Evolutionary conservation across 2,113 vertebrate genomes (phyloP).

Genomic region (Epinephelus fuscoguttatus): DNA sequence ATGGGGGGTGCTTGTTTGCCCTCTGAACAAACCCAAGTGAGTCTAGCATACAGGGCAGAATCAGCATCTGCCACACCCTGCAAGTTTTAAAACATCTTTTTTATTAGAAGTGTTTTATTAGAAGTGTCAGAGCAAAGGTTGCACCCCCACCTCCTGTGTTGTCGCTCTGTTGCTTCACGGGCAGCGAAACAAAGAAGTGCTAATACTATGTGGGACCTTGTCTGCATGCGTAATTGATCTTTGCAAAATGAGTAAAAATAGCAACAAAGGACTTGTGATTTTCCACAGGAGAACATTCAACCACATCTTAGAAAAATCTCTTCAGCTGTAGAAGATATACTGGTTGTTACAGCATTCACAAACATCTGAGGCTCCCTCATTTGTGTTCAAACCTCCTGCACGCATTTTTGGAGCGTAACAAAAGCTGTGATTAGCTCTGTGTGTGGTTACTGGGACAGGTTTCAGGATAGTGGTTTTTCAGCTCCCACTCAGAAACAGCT

Average conservation of each 20-base stretch:
- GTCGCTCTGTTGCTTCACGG: neutral
- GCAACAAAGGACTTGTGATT: neutral
- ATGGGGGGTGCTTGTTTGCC: neutral
- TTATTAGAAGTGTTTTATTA: conserved; percentile 25
- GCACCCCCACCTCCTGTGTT: neutral
- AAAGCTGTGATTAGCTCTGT: conserved; percentile 40
- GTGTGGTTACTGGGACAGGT: conserved; percentile 13
- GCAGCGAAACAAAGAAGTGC: neutral
- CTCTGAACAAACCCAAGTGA: neutral
- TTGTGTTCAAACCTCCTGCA: conserved; percentile 11
- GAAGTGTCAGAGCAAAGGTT: conserved; percentile 13
- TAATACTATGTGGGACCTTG: neutral
- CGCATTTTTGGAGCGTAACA: conserved; percentile 4
- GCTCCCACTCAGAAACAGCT: conserved; percentile 4
- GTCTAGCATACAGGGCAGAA: neutral
- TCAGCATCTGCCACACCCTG: neutral
- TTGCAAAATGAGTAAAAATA: neutral
- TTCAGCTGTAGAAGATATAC: conserved; percentile 18
- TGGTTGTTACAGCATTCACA: neutral
- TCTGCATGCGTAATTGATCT: neutral
- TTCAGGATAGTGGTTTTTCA: conserved; percentile 9
- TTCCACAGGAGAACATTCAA: neutral
- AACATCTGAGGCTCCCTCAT: conserved; percentile 19
- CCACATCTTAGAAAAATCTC: neutral
- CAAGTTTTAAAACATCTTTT: neutral